Conservation (phyloP, 2,113 vertebrate genomes). For the Corvus cornix region DNA sequence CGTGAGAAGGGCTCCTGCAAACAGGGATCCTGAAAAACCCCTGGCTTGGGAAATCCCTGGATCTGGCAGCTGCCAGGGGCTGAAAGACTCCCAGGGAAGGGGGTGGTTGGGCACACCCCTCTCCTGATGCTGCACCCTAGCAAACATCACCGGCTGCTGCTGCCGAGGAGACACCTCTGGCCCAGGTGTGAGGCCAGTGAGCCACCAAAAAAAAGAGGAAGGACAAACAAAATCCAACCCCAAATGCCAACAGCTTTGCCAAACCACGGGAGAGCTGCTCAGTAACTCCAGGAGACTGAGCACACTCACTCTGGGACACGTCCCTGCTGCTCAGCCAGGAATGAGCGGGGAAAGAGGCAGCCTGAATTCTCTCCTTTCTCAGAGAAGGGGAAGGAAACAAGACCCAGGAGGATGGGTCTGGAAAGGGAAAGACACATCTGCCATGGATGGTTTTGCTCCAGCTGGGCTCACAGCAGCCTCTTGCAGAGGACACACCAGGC, state of each 20-base stretch:
- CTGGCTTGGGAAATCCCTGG: neutral
- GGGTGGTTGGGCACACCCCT: too few relatives aligned
- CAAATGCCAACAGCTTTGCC: neutral
- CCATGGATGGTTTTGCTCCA: neutral
- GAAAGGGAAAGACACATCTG: neutral
- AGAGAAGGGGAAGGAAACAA: neutral
- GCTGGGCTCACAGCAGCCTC: conserved; percentile 2
- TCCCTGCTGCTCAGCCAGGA: neutral
- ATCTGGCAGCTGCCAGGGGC: neutral
- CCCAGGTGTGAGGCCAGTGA: fast-evolving
- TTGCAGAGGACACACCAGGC: neutral
- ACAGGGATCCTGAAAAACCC: fast-evolving
- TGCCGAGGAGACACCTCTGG: neutral
- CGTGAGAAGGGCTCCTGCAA: neutral
- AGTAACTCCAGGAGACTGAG: neutral
- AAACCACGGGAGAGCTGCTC: neutral
- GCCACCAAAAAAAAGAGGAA: neutral
- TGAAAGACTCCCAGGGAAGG: neutral
- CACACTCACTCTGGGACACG: neutral
- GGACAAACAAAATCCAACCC: neutral
- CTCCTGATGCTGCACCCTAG: neutral
- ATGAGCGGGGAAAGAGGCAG: neutral
- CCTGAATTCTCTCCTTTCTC: neutral
- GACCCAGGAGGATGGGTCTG: neutral
- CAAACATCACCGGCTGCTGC: fast-evolving